Evolutionary conservation across 2,888 invertebrate species (phyloP).

Genomic region (Tetragonisca angustula): DNA sequence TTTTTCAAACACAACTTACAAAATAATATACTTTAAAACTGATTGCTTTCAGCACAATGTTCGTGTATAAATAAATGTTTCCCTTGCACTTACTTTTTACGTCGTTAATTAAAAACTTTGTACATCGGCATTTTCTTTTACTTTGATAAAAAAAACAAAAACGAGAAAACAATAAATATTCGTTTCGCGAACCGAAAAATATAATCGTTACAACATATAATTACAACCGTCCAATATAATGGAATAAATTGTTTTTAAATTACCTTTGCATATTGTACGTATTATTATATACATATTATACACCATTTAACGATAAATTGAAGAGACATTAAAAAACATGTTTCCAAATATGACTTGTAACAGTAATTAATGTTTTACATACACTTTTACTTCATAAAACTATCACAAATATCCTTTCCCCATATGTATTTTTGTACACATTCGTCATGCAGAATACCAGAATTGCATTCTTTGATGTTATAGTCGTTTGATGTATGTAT

Average conservation of each 20-base stretch:
- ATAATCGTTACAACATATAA: background rate
- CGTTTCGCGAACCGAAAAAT: background rate
- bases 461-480: background rate
- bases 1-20: conserved; percentile 6
- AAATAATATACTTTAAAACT: background rate
- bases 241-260: background rate
- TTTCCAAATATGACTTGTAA: background rate
- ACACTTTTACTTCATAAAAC: background rate
- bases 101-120: background rate
- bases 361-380: background rate
- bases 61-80: background rate
- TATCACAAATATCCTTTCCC: background rate
- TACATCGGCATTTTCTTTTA: background rate
- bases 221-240: conserved; percentile 1
- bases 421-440: background rate
- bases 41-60: background rate
- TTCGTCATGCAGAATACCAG: background rate
- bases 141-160: background rate
- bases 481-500: background rate
- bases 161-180: background rate
- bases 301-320: background rate
- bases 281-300: background rate
- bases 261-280: background rate
- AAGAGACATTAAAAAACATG: background rate
- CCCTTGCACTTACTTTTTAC: background rate